phyloP scores from a whole-genome alignment of 1,140 invertebrate species.

The Drosophila rhopaloa region DNA sequence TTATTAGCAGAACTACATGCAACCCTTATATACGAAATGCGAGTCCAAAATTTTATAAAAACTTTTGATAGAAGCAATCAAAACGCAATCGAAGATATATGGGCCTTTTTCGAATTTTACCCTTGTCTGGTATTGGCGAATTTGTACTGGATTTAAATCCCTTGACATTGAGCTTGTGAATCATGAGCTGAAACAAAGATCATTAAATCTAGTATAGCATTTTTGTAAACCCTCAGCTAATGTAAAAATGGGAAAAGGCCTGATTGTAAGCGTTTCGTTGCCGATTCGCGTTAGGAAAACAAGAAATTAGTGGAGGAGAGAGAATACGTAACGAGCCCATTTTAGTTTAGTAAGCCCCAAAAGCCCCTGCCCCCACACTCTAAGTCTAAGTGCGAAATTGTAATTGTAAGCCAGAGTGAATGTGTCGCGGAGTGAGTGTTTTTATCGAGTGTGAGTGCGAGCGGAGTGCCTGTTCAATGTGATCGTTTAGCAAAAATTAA shows the following conservation, averaged over 20 bases:
- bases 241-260: slow-evolving; percentile 2
- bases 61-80: slow-evolving; percentile 75
- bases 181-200: background rate
- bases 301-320: slow-evolving; percentile 39
- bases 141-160: background rate
- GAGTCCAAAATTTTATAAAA: slow-evolving; percentile 81
- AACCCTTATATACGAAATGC: slow-evolving; percentile 73
- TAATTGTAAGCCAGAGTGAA: slow-evolving; percentile 59
- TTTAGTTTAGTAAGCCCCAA: slow-evolving; percentile 40
- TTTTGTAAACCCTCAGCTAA: background rate
- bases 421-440: slow-evolving; percentile 31
- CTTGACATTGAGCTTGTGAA: slow-evolving; percentile 1
- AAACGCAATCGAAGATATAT: slow-evolving; percentile 56
- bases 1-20: slow-evolving; percentile 69
- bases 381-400: slow-evolving; percentile 75
- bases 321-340: slow-evolving; percentile 61
- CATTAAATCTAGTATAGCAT: slow-evolving; percentile 4
- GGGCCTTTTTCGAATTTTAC: slow-evolving; percentile 4
- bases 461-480: slow-evolving; percentile 67
- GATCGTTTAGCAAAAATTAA: slow-evolving; percentile 82
- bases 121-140: background rate
- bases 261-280: slow-evolving; percentile 5
- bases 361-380: slow-evolving; percentile 10
- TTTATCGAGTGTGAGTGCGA: slow-evolving; percentile 20
- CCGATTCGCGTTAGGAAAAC: slow-evolving; percentile 3